phyloP scores from a whole-genome alignment of 2,797 vertebrate species.

The Rhynchonycteris naso region DNA sequence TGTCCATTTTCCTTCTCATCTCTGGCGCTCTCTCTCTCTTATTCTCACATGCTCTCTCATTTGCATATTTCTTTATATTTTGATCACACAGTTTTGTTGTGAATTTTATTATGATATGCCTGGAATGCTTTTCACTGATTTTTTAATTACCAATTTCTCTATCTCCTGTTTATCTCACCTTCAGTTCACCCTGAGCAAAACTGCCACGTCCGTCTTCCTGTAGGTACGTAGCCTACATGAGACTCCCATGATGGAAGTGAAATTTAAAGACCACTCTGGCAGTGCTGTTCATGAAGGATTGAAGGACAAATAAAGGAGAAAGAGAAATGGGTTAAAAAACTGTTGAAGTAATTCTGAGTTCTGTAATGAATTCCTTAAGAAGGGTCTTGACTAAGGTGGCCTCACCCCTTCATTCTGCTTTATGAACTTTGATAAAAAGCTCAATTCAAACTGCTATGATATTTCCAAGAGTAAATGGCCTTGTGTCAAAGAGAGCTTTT shows the following conservation, averaged over 20 bases:
- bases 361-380: neutral
- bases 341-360: neutral
- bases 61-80: neutral
- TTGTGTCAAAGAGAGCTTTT: constrained; percentile 36
- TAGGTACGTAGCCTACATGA: neutral
- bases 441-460: constrained; percentile 22
- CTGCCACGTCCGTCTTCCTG: neutral
- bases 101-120: neutral
- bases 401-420: neutral
- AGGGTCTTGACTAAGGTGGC: neutral
- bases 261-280: neutral
- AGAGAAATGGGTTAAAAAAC: neutral
- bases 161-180: neutral
- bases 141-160: neutral
- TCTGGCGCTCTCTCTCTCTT: neutral
- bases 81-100: neutral
- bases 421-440: constrained; percentile 26
- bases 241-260: neutral
- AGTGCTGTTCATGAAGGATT: neutral
- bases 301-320: neutral
- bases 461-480: constrained; percentile 52
- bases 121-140: neutral
- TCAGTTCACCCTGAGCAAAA: neutral
- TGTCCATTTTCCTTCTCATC: neutral
- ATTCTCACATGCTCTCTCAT: neutral